Conservation (phyloP, 2,888 invertebrate genomes). For the Torymus aiolomorphi region DNA sequence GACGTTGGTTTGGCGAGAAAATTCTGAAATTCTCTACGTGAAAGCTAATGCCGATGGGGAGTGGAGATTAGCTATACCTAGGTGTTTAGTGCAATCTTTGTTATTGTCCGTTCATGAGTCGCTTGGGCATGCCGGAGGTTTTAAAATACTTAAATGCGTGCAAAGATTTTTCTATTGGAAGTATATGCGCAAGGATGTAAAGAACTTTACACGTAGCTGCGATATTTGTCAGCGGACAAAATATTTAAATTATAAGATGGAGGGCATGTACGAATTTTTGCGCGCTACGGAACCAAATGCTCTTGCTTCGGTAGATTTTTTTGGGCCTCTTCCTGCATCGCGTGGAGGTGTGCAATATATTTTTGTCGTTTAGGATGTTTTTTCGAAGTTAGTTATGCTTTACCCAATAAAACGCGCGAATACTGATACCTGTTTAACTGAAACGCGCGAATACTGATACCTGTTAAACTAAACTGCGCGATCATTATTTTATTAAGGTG, state of each 20-base stretch:
- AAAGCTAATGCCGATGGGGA: too few relatives aligned
- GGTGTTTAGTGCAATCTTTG: too few relatives aligned
- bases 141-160: not conserved
- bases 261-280: slow-evolving; percentile 12
- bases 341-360: slow-evolving; percentile 28
- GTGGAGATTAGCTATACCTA: too few relatives aligned
- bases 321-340: slow-evolving; percentile 16
- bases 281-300: not conserved
- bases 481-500: slow-evolving; percentile 16
- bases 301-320: slow-evolving; percentile 33
- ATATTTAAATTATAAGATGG: slow-evolving; percentile 22
- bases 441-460: too few relatives aligned
- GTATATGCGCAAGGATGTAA: slow-evolving; percentile 10
- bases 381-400: slow-evolving; percentile 18
- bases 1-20: too few relatives aligned
- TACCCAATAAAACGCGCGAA: slow-evolving; percentile 36
- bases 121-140: slow-evolving; percentile 25
- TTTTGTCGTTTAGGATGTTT: slow-evolving; percentile 25
- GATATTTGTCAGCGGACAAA: slow-evolving; percentile 46
- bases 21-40: too few relatives aligned
- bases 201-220: slow-evolving; percentile 13
- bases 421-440: slow-evolving; percentile 10
- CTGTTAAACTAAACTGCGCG: slow-evolving; percentile 5
- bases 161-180: slow-evolving; percentile 18
- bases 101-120: too few relatives aligned